Conservation (phyloP, 2,113 vertebrate species). For the Pantherophis guttatus region DNA sequence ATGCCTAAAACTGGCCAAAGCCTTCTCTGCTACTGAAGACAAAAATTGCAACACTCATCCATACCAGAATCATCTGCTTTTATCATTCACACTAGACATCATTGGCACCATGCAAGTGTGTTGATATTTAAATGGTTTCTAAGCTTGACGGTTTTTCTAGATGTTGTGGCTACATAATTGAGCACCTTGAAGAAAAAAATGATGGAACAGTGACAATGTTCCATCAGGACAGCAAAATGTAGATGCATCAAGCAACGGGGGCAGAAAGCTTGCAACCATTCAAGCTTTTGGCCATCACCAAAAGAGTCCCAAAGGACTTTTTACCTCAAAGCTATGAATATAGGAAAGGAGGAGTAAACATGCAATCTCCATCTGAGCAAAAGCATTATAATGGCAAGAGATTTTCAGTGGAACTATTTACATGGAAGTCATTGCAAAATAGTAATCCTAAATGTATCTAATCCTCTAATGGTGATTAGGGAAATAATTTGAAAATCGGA, state of each 20-base stretch:
- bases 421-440: too few species aligned
- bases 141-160: not conserved
- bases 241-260: not conserved
- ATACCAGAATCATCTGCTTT: not conserved
- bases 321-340: not conserved
- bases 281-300: not conserved
- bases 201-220: not conserved
- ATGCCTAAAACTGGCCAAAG: not conserved
- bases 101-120: not conserved
- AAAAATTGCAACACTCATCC: not conserved
- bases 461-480: not conserved
- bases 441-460: not conserved
- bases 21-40: not conserved
- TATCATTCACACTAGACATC: not conserved
- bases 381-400: not conserved
- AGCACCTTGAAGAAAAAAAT: not conserved
- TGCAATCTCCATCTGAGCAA: not conserved
- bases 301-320: not conserved
- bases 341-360: too few species aligned
- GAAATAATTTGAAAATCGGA: not conserved
- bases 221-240: not conserved
- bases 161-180: not conserved
- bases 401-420: not conserved
- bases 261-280: not conserved
- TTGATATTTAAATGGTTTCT: not conserved